A percentile compares a stretch with the other conserved stretches of the same genome.
These are phyloP conservation scores for Amphiprion ocellaris DNA, from an alignment of 2,113 vertebrate genomes.

Conservation along the genomic window DNA sequence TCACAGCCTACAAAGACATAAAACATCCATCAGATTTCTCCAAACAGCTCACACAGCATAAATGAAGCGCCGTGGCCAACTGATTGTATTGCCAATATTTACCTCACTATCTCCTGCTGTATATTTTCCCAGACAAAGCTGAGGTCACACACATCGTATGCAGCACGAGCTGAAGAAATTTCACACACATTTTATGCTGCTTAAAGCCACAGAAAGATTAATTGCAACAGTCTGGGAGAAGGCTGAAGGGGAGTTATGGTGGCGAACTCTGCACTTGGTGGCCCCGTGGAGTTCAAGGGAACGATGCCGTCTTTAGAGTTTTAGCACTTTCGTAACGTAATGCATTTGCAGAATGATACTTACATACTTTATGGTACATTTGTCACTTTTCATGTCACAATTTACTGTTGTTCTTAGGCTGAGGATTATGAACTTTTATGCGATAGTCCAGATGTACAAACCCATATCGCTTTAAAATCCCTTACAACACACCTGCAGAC, in stretches of 20 bases:
- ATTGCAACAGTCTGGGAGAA: constrained; percentile 19
- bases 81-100: constrained; percentile 49
- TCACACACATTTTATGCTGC: constrained; percentile 25
- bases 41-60: constrained; percentile 46
- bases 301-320: neutral
- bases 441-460: constrained; percentile 38
- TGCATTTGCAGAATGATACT: constrained; percentile 13
- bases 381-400: constrained; percentile 6
- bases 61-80: constrained; percentile 28
- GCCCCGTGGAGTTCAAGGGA: neutral
- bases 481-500: constrained; percentile 45
- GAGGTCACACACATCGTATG: constrained; percentile 33
- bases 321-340: constrained; percentile 15
- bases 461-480: constrained; percentile 8
- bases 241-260: constrained; percentile 17
- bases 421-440: constrained; percentile 9
- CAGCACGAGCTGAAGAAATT: constrained; percentile 5
- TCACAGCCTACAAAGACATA: constrained; percentile 14
- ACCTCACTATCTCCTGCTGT: constrained; percentile 55
- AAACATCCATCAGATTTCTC: constrained; percentile 46
- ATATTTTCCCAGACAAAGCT: constrained; percentile 40
- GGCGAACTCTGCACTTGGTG: constrained; percentile 27
- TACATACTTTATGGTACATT: neutral
- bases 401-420: constrained; percentile 26
- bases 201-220: constrained; percentile 34